Conservation (phyloP, 2,888 invertebrate species). For the Himalopsyche kuldschensis region DNA sequence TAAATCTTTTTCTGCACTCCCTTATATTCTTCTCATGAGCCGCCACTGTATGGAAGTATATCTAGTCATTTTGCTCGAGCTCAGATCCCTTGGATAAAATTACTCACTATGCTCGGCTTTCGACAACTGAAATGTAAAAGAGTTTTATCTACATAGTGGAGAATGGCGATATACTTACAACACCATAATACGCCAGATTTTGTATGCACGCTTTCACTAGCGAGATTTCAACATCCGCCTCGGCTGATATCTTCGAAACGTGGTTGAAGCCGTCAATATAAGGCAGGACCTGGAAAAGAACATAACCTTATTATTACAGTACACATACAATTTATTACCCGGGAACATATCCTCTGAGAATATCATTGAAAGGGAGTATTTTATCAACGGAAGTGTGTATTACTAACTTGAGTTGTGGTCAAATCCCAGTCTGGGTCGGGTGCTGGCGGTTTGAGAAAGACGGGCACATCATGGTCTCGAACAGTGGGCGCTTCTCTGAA, state of each 20-base stretch:
- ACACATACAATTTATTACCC: background rate
- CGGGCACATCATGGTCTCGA: constrained; percentile 87
- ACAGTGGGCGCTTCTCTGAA: constrained; percentile 81
- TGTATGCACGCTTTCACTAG: constrained; percentile 93
- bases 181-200: constrained; percentile 81
- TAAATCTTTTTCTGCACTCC: no score
- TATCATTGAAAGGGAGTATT: background rate
- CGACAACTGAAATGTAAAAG: no score
- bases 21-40: no score
- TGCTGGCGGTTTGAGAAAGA: constrained; percentile 64
- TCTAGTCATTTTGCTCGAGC: no score
- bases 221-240: constrained; percentile 91
- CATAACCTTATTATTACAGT: background rate
- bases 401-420: constrained; percentile 82
- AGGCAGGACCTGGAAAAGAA: constrained; percentile 66
- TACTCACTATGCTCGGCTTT: no score
- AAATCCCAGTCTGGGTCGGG: constrained; percentile 84
- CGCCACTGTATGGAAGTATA: no score
- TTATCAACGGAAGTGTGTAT: no score
- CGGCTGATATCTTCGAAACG: constrained; percentile 83
- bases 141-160: no score
- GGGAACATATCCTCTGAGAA: background rate
- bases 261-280: constrained; percentile 93
- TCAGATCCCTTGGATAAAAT: no score
- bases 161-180: constrained; percentile 47